Evolutionary conservation across 2,888 invertebrate genomes (phyloP).

Genomic region (Nymphalis polychloros): DNA sequence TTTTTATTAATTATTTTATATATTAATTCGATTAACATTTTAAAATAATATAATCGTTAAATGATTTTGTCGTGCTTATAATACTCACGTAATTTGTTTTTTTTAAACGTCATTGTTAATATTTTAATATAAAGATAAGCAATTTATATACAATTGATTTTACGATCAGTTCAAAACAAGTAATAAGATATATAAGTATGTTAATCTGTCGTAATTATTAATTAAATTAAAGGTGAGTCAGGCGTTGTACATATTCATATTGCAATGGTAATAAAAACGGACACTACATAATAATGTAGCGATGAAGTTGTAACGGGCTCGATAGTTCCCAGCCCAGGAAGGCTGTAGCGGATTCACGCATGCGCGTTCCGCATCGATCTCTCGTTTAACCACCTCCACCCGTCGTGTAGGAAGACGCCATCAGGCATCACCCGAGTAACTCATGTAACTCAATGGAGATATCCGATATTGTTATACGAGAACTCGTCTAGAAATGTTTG

Average conservation of each 20-base stretch:
- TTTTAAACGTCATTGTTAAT: too few species aligned
- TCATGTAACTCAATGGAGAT: slow-evolving; percentile 47
- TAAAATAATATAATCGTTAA: too few species aligned
- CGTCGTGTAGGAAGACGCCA: slow-evolving; percentile 55
- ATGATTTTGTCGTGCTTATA: too few species aligned
- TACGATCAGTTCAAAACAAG: neutral
- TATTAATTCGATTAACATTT: too few species aligned
- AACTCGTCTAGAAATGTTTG: slow-evolving; percentile 3
- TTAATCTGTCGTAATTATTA: too few species aligned
- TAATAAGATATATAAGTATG: too few species aligned
- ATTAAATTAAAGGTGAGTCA: too few species aligned
- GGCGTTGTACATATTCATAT: slow-evolving; percentile 1
- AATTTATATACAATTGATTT: too few species aligned
- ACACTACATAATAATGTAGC: slow-evolving; percentile 24
- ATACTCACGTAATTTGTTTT: too few species aligned
- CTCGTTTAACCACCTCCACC: slow-evolving; percentile 44
- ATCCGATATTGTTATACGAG: slow-evolving; percentile 23
- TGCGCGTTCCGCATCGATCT: slow-evolving; percentile 73
- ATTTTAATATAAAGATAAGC: too few species aligned
- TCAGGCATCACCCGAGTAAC: slow-evolving; percentile 49
- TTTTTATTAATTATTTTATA: too few species aligned
- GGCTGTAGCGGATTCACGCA: slow-evolving; percentile 53
- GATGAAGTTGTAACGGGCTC: slow-evolving; percentile 41
- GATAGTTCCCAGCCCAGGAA: slow-evolving; percentile 55
- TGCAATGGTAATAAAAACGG: slow-evolving; percentile 4